Percentiles rank a stretch among this genome's conserved stretches.
phyloP scores from a whole-genome alignment of 2,888 invertebrate genomes.

The Lobophora halterata region DNA sequence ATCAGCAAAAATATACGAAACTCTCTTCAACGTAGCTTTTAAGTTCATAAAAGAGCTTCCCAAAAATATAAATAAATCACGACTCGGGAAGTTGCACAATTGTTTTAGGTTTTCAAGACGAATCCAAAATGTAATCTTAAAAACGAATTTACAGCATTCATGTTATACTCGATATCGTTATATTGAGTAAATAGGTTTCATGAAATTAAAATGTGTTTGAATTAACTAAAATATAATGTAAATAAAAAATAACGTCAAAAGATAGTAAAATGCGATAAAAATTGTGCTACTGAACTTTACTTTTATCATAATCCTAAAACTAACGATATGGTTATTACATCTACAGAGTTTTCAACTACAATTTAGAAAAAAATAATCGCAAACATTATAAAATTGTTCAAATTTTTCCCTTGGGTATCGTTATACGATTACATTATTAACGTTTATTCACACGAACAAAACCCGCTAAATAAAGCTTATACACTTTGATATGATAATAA shows the following conservation, averaged over 20 bases:
- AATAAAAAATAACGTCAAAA: too few species aligned
- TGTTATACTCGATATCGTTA: slow-evolving; percentile 72
- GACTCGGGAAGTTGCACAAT: slow-evolving; percentile 58
- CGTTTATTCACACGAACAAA: slow-evolving; percentile 68
- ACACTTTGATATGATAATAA: slow-evolving; percentile 76
- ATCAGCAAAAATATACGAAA: slow-evolving; percentile 51
- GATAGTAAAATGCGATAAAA: too few species aligned
- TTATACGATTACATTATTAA: slow-evolving; percentile 68
- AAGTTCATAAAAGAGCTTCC: slow-evolving; percentile 56
- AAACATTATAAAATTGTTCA: slow-evolving; percentile 60
- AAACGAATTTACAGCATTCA: slow-evolving; percentile 72
- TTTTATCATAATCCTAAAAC: slow-evolving; percentile 29
- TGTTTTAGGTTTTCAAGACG: slow-evolving; percentile 66
- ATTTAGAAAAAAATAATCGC: slow-evolving; percentile 52
- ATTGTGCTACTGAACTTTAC: slow-evolving; percentile 29
- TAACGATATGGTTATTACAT: slow-evolving; percentile 34
- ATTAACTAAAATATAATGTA: too few species aligned
- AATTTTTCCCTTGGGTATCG: slow-evolving; percentile 60
- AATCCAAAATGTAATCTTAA: slow-evolving; percentile 67
- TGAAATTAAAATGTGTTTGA: too few species aligned
- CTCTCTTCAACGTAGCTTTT: slow-evolving; percentile 54
- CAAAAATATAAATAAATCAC: slow-evolving; percentile 63
- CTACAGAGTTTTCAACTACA: slow-evolving; percentile 45
- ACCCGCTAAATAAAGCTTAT: slow-evolving; percentile 65
- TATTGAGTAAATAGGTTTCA: too few species aligned